Percentiles rank a stretch among this genome's conserved stretches.
Conservation (phyloP, 2,113 vertebrate genomes). For the human region DNA sequence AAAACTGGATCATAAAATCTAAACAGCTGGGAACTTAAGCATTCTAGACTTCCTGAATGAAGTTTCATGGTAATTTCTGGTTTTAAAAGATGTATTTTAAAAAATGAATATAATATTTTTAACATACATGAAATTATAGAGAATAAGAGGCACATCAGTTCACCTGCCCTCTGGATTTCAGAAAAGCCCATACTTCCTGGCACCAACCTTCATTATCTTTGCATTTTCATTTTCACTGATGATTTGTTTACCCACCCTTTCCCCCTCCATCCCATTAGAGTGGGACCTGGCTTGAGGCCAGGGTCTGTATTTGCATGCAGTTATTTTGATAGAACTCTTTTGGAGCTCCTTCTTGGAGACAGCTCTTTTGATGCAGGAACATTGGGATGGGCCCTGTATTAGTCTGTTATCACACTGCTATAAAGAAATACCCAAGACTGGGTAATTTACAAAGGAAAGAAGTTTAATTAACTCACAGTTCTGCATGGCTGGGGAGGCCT, state of each 20-base stretch:
- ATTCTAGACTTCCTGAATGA: background rate
- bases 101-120: background rate
- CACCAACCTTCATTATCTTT: rapidly evolving
- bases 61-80: background rate
- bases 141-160: background rate
- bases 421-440: too few relatives aligned
- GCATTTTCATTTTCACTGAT: background rate
- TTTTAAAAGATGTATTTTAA: background rate
- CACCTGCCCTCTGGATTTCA: background rate
- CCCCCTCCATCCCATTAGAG: rapidly evolving
- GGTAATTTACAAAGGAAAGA: too few relatives aligned
- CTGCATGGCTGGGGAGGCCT: too few relatives aligned
- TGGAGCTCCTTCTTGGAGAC: background rate
- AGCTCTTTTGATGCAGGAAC: background rate
- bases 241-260: background rate
- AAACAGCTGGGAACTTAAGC: conserved; percentile 40
- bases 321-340: background rate
- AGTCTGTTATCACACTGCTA: too few relatives aligned
- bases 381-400: background rate
- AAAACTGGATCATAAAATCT: conserved; percentile 34
- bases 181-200: background rate
- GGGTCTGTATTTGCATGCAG: background rate
- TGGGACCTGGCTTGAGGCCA: background rate
- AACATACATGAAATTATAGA: background rate
- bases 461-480: too few relatives aligned